phyloP scores from a whole-genome alignment of 92 coral and sea anemone genomes.

The Epizoanthus ramosus region DNA sequence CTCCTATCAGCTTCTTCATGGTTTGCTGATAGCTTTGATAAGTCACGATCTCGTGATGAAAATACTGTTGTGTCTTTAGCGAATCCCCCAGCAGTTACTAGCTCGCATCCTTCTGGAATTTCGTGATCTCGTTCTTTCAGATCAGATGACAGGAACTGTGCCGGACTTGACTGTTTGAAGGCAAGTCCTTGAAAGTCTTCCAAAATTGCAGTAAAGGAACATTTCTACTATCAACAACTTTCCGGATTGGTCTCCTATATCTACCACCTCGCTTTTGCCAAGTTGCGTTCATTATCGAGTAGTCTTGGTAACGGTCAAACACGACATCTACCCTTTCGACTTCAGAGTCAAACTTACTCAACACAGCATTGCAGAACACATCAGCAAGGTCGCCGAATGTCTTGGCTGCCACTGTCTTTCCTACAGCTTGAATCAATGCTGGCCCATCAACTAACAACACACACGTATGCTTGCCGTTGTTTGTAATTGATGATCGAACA shows the following conservation, averaged over 20 bases:
- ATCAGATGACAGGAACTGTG: neutral
- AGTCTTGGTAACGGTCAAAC: no score
- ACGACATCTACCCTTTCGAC: no score
- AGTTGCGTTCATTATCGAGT: no score
- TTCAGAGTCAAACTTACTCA: neutral
- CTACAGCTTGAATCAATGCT: no score
- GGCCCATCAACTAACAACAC: no score
- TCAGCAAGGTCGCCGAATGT: neutral
- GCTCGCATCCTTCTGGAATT: constrained; percentile 1
- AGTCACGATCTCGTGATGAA: no score
- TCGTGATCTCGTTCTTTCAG: neutral
- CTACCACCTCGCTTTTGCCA: no score
- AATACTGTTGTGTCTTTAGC: neutral
- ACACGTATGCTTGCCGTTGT: no score
- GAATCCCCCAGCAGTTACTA: constrained; percentile 4
- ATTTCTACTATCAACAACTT: constrained; percentile 7
- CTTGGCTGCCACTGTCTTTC: neutral
- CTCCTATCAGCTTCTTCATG: no score
- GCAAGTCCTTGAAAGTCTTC: constrained; percentile 3
- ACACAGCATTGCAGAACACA: constrained; percentile 1
- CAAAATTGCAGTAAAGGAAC: constrained; percentile 1
- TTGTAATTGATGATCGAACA: no score
- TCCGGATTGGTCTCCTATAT: no score
- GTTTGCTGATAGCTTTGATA: no score
- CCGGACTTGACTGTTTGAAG: neutral